Evolutionary conservation across 2,113 vertebrate genomes (phyloP).

Genomic region (Mustelus asterias): DNA sequence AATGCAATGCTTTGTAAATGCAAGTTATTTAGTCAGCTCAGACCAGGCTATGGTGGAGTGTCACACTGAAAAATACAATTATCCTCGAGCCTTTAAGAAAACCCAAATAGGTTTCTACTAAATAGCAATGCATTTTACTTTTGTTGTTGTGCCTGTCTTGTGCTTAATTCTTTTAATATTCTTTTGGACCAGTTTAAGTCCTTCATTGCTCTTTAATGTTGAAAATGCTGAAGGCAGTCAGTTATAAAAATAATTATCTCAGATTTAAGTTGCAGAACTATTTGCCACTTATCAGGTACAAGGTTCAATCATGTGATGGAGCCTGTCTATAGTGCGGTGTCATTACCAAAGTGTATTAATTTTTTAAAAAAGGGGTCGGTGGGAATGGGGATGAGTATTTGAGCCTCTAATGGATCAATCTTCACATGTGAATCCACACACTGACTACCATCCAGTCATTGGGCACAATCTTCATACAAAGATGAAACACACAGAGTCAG

Average conservation of each 20-base stretch:
- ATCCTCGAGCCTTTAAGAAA: not conserved
- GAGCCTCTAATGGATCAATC: not conserved
- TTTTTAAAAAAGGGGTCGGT: not conserved
- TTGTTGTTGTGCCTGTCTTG: not conserved
- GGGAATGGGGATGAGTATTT: not conserved
- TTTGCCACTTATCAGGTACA: not conserved
- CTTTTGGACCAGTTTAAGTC: not conserved
- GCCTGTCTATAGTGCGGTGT: not conserved
- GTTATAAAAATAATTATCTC: not conserved
- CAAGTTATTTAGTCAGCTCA: not conserved
- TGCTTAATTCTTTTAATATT: not conserved
- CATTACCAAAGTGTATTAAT: not conserved
- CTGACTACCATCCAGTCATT: not conserved
- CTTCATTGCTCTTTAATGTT: not conserved
- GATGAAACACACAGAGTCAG: not conserved
- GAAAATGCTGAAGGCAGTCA: not conserved
- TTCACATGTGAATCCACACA: not conserved
- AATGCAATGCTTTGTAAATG: not conserved
- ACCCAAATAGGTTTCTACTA: not conserved
- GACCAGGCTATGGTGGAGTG: not conserved
- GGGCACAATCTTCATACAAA: not conserved
- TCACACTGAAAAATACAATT: not conserved
- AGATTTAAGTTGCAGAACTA: not conserved
- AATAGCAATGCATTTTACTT: not conserved
- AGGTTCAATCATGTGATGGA: not conserved